phyloP scores from a whole-genome alignment of 2,888 invertebrate species.

The Drosophila emarginata region DNA sequence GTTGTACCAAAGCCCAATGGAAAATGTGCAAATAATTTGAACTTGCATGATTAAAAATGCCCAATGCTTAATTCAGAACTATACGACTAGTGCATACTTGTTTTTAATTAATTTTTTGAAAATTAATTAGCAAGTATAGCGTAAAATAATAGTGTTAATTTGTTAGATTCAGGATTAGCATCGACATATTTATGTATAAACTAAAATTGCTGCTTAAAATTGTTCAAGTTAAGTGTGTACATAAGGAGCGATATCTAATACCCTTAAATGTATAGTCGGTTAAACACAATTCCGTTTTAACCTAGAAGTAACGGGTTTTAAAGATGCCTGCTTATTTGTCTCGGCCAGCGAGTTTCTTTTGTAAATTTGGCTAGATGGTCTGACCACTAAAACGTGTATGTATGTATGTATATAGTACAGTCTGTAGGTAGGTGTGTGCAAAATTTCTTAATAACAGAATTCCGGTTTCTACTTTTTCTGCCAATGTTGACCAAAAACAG shows the following conservation, averaged over 20 bases:
- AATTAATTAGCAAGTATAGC: not conserved
- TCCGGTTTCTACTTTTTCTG: conserved; percentile 18
- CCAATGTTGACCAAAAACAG: conserved; percentile 15
- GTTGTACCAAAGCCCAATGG: not conserved
- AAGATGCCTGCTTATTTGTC: not conserved
- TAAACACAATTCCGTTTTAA: not conserved
- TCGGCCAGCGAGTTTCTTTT: conserved; percentile 2
- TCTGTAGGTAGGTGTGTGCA: conserved; percentile 3
- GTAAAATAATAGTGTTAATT: not conserved
- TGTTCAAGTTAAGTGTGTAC: not conserved
- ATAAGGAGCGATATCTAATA: too few relatives aligned
- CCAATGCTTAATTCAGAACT: not conserved
- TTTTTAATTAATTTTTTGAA: not conserved
- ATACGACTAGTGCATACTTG: not conserved
- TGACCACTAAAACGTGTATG: not conserved
- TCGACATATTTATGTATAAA: not conserved
- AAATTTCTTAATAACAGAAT: conserved; percentile 9
- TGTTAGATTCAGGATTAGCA: not conserved
- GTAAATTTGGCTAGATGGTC: conserved; percentile 5
- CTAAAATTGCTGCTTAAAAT: not conserved
- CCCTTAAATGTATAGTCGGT: not conserved
- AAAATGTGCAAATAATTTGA: not conserved
- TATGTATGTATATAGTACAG: not conserved
- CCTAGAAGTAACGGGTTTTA: conserved; percentile 2
- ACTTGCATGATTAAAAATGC: conserved; percentile 3